These are phyloP conservation scores for Heteropelma amictum DNA, from an alignment of 2,888 invertebrate species.

Conservation along the genomic window DNA sequence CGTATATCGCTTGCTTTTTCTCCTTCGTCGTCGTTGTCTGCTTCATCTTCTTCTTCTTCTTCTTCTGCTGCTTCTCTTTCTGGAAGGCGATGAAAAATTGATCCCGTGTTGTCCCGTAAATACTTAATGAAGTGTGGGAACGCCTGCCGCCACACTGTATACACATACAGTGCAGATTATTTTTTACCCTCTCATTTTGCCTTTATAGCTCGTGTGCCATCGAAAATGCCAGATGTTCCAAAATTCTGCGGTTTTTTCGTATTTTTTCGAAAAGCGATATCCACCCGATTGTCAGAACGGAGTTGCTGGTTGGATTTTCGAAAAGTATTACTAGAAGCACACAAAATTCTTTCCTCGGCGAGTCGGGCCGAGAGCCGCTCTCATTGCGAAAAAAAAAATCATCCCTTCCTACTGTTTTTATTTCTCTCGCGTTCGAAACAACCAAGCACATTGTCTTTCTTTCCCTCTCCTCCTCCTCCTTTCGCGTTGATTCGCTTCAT, in stretches of 20 bases:
- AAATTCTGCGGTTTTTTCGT: slow-evolving; percentile 19
- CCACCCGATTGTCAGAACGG: slow-evolving; percentile 3
- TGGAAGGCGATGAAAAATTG: slow-evolving; percentile 63
- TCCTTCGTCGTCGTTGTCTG: slow-evolving; percentile 15
- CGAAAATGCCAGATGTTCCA: slow-evolving; percentile 51
- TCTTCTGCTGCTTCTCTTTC: slow-evolving; percentile 31
- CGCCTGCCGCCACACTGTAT: slow-evolving; percentile 47
- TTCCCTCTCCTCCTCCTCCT: not conserved
- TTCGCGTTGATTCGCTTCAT: slow-evolving; percentile 54
- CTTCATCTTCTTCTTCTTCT: slow-evolving; percentile 20
- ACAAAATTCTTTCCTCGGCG: slow-evolving; percentile 38
- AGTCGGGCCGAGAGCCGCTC: slow-evolving; percentile 44
- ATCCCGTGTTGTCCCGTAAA: slow-evolving; percentile 69
- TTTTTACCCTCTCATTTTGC: not conserved
- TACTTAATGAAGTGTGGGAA: slow-evolving; percentile 68
- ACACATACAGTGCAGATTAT: slow-evolving; percentile 25
- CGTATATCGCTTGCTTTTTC: not conserved
- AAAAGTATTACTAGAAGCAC: not conserved
- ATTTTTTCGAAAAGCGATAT: slow-evolving; percentile 11
- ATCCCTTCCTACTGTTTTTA: slow-evolving; percentile 21
- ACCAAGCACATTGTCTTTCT: not conserved
- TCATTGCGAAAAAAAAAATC: slow-evolving; percentile 33
- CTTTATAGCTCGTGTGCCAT: slow-evolving; percentile 39
- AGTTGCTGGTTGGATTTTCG: not conserved
- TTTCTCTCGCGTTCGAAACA: slow-evolving; percentile 9